Evolutionary conservation across 2,797 vertebrate genomes (phyloP), one percentile per base, ranked within the genome.

Genomic region (Podarcis siculus): DNA sequence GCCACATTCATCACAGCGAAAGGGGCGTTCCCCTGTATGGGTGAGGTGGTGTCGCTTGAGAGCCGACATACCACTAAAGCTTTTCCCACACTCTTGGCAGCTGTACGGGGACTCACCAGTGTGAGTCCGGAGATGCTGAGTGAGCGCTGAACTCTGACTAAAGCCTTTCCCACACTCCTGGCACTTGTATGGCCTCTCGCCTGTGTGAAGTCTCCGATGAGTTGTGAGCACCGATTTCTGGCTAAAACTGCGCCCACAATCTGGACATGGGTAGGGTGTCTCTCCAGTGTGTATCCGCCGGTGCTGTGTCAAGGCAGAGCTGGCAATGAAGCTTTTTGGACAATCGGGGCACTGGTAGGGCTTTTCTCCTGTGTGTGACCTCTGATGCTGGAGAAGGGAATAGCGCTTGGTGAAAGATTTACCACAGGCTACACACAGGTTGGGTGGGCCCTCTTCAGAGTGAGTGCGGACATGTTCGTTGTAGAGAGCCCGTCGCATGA

Each of bases 271-370:
- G 32, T 87, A 87, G 61, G 86, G 86, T 4, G 79, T 87, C 61
- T 87, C 86, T 27, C 86, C 86, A 1, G 86, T 87, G 80, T 87
- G 86, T 42, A 82, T 82, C 21, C 72, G 86, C 19, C 58, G 72
- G 39, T 87, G 86, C 61, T 82, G 86, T 27, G 81, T 76, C 80
- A 87, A 82, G 8, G 86, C 80, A 7, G 86, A 87, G 39, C 86
- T 87, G 39, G 86, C 86, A 8, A 87, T 76, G 86, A 87, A 87
- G 37, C 86, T 76, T 76, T 87, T 87, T 12, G 86, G 80, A n/a
- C 79, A 87, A 58, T 87, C 80, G 1, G 86, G 86, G 42, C 86
- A 87, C 39, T 76, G 71, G 80, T 77, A 80, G 0, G 86, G 86
- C 55, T 87, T 87, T 73, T 87, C 86, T 32, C 86, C 69, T 1